Evolutionary conservation across 2,113 vertebrate genomes (phyloP).

Genomic region (Accipiter virgatus): DNA sequence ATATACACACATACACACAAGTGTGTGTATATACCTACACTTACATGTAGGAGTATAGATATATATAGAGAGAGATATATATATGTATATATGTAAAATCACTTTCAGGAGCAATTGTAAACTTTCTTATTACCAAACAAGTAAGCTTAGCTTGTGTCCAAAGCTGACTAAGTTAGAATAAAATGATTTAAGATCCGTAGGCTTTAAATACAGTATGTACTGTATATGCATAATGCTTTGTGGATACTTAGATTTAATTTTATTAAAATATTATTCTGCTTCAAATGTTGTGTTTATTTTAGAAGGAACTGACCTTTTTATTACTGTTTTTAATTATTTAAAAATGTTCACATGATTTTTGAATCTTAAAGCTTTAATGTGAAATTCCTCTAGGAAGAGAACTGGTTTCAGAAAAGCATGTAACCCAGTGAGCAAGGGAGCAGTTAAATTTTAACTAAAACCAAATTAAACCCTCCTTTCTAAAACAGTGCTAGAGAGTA

Average conservation of each 20-base stretch:
- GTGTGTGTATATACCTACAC: constrained; percentile 45
- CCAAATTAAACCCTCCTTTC: not conserved
- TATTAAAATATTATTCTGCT: constrained; percentile 71
- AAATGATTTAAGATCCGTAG: constrained; percentile 52
- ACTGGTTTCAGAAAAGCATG: not conserved
- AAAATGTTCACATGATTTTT: constrained; percentile 1
- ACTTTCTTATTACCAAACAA: constrained; percentile 57
- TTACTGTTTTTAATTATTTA: constrained; percentile 4
- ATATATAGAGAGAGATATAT: not conserved
- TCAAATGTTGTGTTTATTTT: constrained; percentile 62
- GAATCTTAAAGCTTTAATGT: constrained; percentile 6
- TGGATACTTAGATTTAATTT: constrained; percentile 68
- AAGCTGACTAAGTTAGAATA: constrained; percentile 58
- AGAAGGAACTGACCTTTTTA: not conserved
- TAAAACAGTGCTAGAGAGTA: not conserved
- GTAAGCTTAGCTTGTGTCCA: constrained; percentile 63
- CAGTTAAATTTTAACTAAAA: not conserved
- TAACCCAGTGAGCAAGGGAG: not conserved
- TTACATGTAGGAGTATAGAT: constrained; percentile 45
- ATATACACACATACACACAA: not conserved
- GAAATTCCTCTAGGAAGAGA: not conserved
- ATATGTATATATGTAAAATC: constrained; percentile 67
- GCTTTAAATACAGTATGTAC: constrained; percentile 66
- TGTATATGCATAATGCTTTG: constrained; percentile 64
- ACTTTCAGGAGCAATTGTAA: constrained; percentile 53